Evolutionary conservation across 2,888 invertebrate species (phyloP), one percentile per base, ranked within the genome.

Genomic region (Euplexia lucipara): DNA sequence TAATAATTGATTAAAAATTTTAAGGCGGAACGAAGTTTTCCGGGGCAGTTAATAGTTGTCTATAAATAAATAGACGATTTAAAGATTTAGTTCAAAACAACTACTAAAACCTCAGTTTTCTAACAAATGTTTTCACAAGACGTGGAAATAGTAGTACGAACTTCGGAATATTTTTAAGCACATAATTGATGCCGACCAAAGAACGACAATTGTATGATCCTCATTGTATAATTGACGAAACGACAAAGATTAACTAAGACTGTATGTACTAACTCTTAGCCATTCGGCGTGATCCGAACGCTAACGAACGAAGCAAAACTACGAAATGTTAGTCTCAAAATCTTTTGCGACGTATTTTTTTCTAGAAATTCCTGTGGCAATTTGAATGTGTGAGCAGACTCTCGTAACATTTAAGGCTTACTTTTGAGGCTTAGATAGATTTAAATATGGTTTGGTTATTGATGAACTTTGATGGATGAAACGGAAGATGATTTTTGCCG

Each of bases 281-380:
- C 18, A 70, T 57, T 53, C 47, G 16, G 10, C 49, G 64, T 66
- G 67, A 68, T 71, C 71, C 35, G 26, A 54, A 49, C 69, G 53
- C 78, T 83, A 83, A 83, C 83, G 73, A 82, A 80, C 70, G 14
- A 16, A 45, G 32, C 14, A 66, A 53, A 48, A 14, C 12, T 44
- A 45, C 48, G 8, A 78, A 56, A 47, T 51, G 10, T 49, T 59
- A 37, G 35, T 20, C 47, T 41, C 1, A 8, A 54, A 54, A 44
- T 41, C 14, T 41, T 58, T 47, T 52, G 1, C 7, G 14, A 47
- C 5, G 22, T 0, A 0, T 35, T 62, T 77, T n/a, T 60, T 60
- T 51, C 30, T 37, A 14, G 16, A 1, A 22, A 51, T 18, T 16
- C 14, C 41, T 39, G 9, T 16, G 9, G 6, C 26, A 42, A 48